Evolutionary conservation across 2,888 invertebrate species (phyloP), one percentile per base, ranked within the genome.

Genomic region (Drosophila rellima): DNA sequence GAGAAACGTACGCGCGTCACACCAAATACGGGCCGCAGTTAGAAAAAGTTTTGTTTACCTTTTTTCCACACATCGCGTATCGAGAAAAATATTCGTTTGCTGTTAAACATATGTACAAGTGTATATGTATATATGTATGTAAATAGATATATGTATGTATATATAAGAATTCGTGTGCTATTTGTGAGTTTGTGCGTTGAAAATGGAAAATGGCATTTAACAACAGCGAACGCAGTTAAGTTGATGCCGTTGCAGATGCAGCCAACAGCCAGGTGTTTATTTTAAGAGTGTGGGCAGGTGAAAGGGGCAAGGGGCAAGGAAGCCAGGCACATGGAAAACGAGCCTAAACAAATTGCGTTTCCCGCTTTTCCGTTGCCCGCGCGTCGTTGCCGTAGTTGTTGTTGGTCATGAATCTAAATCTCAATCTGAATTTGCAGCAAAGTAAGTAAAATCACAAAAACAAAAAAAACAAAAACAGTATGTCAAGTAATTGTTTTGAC

Each of bases 361-460:
- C 76, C 73, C 77, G 67, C 70, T 77, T 48, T 48, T 45, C 72
- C 78, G 60, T 57, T 60, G 7, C 51, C 74, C 67, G 69, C 60
- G 50, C 42, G 35, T 40, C 52, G 39, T 26, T n/a, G 66, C 61
- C 44, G 79, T 59, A 72, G 89, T 76, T 80, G 80, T 80, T 57
- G 71, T 47, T 71, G 77, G 74, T 48, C 75, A 80, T 82, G 85
- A 78, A 82, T 74, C 74, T 76, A 65, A 80, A 75, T 70, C 81
- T 91, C 57, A 92, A 91, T 82, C 84, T 91, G 60, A 91, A 90
- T 78, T 83, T 90, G 71, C 91, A 91, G 65, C 90, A 91, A 78
- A 83, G 92, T 92, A 86, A 92, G 92, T 92, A 74, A 23, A 17
- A 42, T 31, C 15, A 35, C 2, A 7, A 35, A 35, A 5, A 33